Conservation (phyloP, 2,797 vertebrate species). For the Etheostoma perlongum region DNA sequence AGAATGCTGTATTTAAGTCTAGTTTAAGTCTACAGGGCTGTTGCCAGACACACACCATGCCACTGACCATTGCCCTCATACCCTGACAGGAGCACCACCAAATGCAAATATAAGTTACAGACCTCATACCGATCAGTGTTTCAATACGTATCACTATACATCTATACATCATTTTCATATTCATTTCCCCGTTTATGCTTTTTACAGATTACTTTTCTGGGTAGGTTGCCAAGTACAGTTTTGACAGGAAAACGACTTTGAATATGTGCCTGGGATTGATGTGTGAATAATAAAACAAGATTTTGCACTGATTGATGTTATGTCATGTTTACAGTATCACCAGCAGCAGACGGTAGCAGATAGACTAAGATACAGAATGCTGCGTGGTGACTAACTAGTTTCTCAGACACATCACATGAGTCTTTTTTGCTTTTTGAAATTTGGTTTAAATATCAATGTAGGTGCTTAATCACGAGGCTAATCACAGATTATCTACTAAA, state of each 20-base stretch:
- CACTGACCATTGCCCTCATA: constrained; percentile 19
- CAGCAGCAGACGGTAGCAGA: constrained; percentile 49
- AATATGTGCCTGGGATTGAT: constrained; percentile 15
- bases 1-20: constrained; percentile 6
- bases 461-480: constrained; percentile 30
- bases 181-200: constrained; percentile 4
- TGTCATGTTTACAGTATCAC: constrained; percentile 50
- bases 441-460: constrained; percentile 51
- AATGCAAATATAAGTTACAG: constrained; percentile 10
- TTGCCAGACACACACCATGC: constrained; percentile 28
- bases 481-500: constrained; percentile 37
- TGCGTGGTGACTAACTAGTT: constrained; percentile 59
- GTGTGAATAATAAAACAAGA: constrained; percentile 54
- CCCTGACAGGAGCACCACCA: constrained; percentile 13
- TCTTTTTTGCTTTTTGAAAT: constrained; percentile 34
- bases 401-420: constrained; percentile 44
- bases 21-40: not conserved
- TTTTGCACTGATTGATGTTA: constrained; percentile 49
- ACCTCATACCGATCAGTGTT: constrained; percentile 6
- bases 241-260: constrained; percentile 9
- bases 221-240: not conserved
- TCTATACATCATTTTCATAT: constrained; percentile 22
- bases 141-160: constrained; percentile 19
- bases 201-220: constrained; percentile 10
- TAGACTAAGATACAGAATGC: constrained; percentile 43